A percentile compares a stretch with the other conserved stretches of the same genome.
These are phyloP conservation scores for Phrynocephalus forsythii DNA, from an alignment of 2,797 vertebrate genomes.

Conservation along the genomic window DNA sequence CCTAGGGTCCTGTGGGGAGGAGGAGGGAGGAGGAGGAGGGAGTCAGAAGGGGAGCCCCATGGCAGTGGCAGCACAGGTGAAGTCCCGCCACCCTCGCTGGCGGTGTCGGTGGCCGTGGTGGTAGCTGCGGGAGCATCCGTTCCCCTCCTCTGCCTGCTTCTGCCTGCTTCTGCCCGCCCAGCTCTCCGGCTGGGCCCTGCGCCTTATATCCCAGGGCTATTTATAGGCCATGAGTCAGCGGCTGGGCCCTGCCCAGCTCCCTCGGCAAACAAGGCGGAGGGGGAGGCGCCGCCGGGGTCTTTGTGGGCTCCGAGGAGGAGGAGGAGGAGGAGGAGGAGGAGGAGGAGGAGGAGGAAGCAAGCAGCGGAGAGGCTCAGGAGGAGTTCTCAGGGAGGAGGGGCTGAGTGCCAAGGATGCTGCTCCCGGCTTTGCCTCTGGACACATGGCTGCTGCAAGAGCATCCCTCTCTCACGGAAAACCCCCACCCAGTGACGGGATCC, in stretches of 20 bases:
- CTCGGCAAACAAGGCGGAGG: neutral
- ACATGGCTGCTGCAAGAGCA: too few species aligned
- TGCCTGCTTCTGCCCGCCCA: neutral
- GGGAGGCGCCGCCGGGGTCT: neutral
- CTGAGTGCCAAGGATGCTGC: too few species aligned
- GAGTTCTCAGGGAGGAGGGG: too few species aligned
- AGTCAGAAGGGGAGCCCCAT: fast-evolving
- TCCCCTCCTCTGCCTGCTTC: neutral
- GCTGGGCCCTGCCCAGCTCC: slow-evolving; percentile 26
- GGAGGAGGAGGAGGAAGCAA: too few species aligned
- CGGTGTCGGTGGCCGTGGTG: too few species aligned
- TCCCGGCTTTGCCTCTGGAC: neutral
- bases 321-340: slow-evolving; percentile 5
- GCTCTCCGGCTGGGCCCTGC: neutral
- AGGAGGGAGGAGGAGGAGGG: fast-evolving
- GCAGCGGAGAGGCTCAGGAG: too few species aligned
- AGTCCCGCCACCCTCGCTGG: too few species aligned
- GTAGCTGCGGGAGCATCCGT: neutral
- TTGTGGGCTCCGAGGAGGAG: slow-evolving; percentile 43
- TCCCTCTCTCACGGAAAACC: too few species aligned
- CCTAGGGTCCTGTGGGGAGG: slow-evolving; percentile 54
- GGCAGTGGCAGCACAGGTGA: fast-evolving
- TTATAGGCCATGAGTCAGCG: slow-evolving; percentile 64
- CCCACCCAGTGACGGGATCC: too few species aligned
- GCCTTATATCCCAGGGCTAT: slow-evolving; percentile 69